These are phyloP conservation scores for Cyaniris semiargus DNA, from an alignment of 2,888 invertebrate species.

Conservation along the genomic window DNA sequence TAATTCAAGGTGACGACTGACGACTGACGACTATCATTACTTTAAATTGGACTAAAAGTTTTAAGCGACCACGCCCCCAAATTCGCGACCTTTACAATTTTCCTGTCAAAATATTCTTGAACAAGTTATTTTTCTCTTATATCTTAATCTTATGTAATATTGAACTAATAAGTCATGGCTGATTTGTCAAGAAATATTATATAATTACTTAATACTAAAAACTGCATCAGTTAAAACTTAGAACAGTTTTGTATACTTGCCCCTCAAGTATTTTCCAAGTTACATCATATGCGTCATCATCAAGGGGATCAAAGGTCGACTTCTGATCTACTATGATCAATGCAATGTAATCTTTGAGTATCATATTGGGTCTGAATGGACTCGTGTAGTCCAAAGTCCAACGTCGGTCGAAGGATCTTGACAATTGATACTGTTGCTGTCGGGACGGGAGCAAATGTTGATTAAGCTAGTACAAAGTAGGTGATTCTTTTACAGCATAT, in stretches of 20 bases:
- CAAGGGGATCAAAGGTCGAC: neutral
- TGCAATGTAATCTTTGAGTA: neutral
- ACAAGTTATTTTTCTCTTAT: too few species aligned
- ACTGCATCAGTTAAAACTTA: neutral
- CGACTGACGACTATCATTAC: neutral
- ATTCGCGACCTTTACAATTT: neutral
- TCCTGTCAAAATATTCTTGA: neutral
- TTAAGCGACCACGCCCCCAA: neutral
- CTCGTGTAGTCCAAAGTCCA: conserved; percentile 29
- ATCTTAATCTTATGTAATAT: too few species aligned
- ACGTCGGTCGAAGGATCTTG: conserved; percentile 32
- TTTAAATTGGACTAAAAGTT: neutral
- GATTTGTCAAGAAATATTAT: too few species aligned
- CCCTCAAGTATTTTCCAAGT: neutral
- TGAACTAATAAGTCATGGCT: too few species aligned
- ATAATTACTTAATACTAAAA: neutral
- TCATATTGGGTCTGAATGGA: neutral
- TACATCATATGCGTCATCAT: neutral
- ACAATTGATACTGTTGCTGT: conserved; percentile 18
- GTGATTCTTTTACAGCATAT: neutral
- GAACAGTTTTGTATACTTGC: neutral
- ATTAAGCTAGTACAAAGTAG: neutral
- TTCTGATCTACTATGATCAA: neutral
- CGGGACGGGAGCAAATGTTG: neutral
- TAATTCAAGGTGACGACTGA: neutral